Percentiles rank a stretch among this genome's conserved stretches.
These are phyloP conservation scores for Rhopalosiphum padi DNA, from an alignment of 1,140 invertebrate genomes.

Conservation along the genomic window DNA sequence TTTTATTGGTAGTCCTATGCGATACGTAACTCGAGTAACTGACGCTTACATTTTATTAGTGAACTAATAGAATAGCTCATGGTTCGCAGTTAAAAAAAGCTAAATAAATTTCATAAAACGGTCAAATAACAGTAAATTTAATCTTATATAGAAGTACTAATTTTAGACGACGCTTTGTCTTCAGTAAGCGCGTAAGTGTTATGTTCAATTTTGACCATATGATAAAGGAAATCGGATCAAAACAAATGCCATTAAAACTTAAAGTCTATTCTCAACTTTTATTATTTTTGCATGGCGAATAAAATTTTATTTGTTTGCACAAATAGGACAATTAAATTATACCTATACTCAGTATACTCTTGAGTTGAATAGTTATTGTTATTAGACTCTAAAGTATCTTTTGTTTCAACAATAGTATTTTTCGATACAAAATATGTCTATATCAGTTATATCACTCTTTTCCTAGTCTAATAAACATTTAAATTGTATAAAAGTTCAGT, in stretches of 20 bases:
- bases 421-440: neutral
- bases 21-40: neutral
- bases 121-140: slow-evolving; percentile 25
- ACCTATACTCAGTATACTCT: neutral
- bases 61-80: neutral
- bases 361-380: neutral
- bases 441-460: neutral
- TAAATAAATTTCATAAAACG: slow-evolving; percentile 28
- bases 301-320: slow-evolving; percentile 9
- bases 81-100: neutral
- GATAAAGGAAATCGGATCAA: neutral
- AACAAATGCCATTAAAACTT: neutral
- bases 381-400: neutral
- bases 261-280: neutral
- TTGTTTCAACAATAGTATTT: neutral
- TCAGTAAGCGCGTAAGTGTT: neutral
- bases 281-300: neutral
- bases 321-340: neutral
- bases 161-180: neutral
- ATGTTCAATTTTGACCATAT: slow-evolving; percentile 25
- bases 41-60: slow-evolving; percentile 21
- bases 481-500: no score
- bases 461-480: neutral
- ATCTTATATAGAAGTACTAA: neutral
- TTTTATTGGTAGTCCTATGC: neutral